Evolutionary conservation across 2,113 vertebrate genomes (phyloP).

Genomic region (Hippocampus zosterae): DNA sequence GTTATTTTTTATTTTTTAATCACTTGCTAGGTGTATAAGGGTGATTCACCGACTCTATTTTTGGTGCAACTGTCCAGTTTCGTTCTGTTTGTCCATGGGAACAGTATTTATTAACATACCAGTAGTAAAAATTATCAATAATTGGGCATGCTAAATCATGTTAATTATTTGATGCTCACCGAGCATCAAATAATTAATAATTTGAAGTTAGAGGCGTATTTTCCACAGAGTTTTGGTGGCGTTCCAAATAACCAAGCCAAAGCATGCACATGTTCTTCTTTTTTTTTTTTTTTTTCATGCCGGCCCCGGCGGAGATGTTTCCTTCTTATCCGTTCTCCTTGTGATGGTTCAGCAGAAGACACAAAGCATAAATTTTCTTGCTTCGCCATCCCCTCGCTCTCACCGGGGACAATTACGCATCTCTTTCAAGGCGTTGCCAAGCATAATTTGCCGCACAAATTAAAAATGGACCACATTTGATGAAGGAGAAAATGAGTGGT

Average conservation of each 20-base stretch:
- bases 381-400: slow-evolving; percentile 39
- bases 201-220: not conserved
- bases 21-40: not conserved
- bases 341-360: slow-evolving; percentile 29
- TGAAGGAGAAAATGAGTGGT: slow-evolving; percentile 38
- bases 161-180: not conserved
- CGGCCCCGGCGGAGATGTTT: not conserved
- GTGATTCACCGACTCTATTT: not conserved
- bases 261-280: not conserved
- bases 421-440: slow-evolving; percentile 56
- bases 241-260: not conserved
- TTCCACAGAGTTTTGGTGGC: not conserved
- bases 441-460: slow-evolving; percentile 69
- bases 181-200: too few species aligned
- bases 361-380: slow-evolving; percentile 40
- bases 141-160: not conserved
- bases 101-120: too few species aligned
- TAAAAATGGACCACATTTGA: slow-evolving; percentile 52
- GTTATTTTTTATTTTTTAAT: not conserved
- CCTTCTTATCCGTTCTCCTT: slow-evolving; percentile 4
- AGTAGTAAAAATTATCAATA: not conserved
- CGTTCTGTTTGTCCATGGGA: not conserved
- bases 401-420: slow-evolving; percentile 61
- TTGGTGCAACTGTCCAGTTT: not conserved
- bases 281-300: not conserved